Base-by-base conservation (phyloP, 2,113 vertebrate species). In the Apaloderma vittatum region DNA sequence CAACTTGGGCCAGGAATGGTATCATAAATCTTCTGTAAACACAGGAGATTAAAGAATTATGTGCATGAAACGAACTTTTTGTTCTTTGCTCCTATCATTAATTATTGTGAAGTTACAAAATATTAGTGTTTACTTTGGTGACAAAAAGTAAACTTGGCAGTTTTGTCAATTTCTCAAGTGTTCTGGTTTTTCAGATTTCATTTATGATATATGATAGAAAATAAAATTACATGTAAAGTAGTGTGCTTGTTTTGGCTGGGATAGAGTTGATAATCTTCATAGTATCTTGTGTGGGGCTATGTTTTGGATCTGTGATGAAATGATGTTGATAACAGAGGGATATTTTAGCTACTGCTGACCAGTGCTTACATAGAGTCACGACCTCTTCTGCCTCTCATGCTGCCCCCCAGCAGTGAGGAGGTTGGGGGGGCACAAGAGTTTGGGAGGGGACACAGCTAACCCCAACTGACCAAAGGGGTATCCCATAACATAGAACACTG, bases 401-500 rank as follows among this genome's bases (percentile, higher is more conserved):
- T 11, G 21, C 17, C 6, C 4, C 8, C 1, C 12, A 40, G 12
- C 46, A 34, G 19, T 1, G 2, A 62, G 46, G 1, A 1, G 24
- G 40, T 40, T 43, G 16, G 7, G 27, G 48, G 12, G n/a, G 29
- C 45, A 40, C 24, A 29, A 34, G 48, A 23, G 32, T 32, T 27
- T 86, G 40, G 24, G 4, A 48, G 6, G 13, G 40, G 49, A 3
- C 55, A 87, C 55, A 92, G 65, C 22, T 37, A 63, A 73, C 27
- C 73, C 63, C 67, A 80, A 1, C 1, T 58, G 67, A 67, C 36
- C 72, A 58, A 37, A 80, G 12, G 5, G 37, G 65, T 55, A 16
- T 43, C 37, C 19, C 48, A 6, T 5, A 80, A 15, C 15, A 7
- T 13, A 51, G 6, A 27, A 72, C 34, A 46, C 29, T 0, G 0